Evolutionary conservation across 2,113 vertebrate species (phyloP), one percentile per base, ranked within the genome.

Genomic region (Halichoeres trimaculatus): DNA sequence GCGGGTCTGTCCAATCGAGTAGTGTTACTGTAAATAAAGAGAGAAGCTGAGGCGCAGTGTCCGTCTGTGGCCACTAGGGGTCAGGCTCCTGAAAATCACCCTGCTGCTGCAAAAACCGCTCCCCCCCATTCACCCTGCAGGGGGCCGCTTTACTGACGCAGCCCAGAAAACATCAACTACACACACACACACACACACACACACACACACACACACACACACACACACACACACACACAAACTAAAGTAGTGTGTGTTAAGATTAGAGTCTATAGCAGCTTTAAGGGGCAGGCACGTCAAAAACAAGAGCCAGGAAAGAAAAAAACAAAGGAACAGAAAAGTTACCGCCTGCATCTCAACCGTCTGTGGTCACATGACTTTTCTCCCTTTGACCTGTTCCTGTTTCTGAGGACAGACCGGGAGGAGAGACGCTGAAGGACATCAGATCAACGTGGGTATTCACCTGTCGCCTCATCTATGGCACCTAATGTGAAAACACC

Each of bases 201-300:
- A 30, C 30, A 30, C 30, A 30, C 30, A 84, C n/a, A n/a, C n/a
- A n/a, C n/a, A 84, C 53, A 67, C 45, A 81, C 3, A 81, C 70
- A 74, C 70, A 79, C 62, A 13, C 80, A 60, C 59, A 60, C 62
- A 58, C 71, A 30, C 84, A 30, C 30, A 30, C 30, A 30, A 3
- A 84, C 43, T 74, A 81, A 76, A 81, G 64, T 53, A 78, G 78
- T 79, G 85, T 87, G 77, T 87, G 83, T 86, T 78, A 65, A 85
- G 85, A 88, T 88, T 86, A 63, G 83, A 78, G 89, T 88, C 80
- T 90, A 89, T 90, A 94, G 92, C 93, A 93, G 92, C 92, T 91
- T 92, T 40, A 55, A 83, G 89, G 85, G 85, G 76, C 88, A 92
- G 91, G 88, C 89, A 90, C 91, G n/a, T 90, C 76, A 85, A 83